Base-by-base conservation (phyloP, 2,113 vertebrate species). In the Donacobius atricapilla region DNA sequence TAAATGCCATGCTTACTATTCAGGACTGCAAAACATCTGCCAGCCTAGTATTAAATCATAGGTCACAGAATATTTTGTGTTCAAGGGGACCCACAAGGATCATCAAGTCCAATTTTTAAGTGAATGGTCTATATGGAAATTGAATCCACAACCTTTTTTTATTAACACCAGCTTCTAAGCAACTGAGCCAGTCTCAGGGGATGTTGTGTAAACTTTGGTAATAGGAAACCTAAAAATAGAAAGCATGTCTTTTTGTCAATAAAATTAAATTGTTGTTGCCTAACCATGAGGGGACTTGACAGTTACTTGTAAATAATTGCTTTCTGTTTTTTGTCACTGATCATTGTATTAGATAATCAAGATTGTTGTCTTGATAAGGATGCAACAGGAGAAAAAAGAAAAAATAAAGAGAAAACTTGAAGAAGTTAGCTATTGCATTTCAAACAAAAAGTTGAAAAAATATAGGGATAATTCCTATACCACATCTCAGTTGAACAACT, bases 271-370 rank as follows among this genome's bases (percentile, higher is more conserved):
- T 60, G 18, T 80, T 63, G 19, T 63, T 91, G 63, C 71, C 60
- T 96, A 53, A 30, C 50, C 61, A 61, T 11, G 86, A 89, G 83
- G 94, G 90, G 56, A 94, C 45, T 95, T 97, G 93, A 93, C 90
- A 97, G 87, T 94, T 97, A 89, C 91, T 96, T 93, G 79, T 94
- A 95, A 97, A 96, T 94, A 97, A 87, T 92, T 97, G 68, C 27
- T 64, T 95, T 95, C 75, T 91, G 63, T 0, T 60, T 93, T 96
- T 92, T 93, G 25, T 96, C 87, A 87, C 75, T 84, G 63, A 85
- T 96, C 87, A 89, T 73, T 79, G 75, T 94, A 87, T 96, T 92
- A 93, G 69, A 25, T 56, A 96, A 91, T 89, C 66, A 93, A 81
- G n/a, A 53, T 31, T 73, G 8, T 69, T 80, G 13, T 77, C 45